These are phyloP conservation scores for Cerceris rybyensis DNA, from an alignment of 2,888 invertebrate genomes.

Conservation along the genomic window DNA sequence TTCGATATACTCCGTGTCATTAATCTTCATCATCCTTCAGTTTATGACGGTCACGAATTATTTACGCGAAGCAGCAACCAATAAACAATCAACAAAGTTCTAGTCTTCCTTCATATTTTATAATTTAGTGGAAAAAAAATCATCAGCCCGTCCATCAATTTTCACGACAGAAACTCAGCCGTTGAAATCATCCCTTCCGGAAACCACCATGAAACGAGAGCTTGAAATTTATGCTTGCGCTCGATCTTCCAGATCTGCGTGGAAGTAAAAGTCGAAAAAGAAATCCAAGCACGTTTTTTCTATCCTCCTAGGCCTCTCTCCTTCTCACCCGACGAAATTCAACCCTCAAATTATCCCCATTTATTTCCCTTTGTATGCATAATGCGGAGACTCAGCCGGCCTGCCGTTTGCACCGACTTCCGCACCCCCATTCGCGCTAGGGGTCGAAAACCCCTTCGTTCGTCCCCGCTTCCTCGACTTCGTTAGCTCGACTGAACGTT, in stretches of 20 bases:
- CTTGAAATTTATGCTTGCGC: slow-evolving; percentile 18
- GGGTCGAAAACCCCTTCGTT: slow-evolving; percentile 51
- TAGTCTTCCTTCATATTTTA: too few relatives aligned
- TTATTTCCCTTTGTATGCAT: slow-evolving; percentile 70
- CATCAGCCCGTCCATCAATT: too few relatives aligned
- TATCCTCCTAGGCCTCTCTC: too few relatives aligned
- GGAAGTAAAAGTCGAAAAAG: neutral
- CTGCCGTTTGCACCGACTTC: neutral
- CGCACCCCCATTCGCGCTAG: neutral
- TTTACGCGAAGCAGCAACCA: too few relatives aligned
- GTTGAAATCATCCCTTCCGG: too few relatives aligned
- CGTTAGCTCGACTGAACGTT: slow-evolving; percentile 72
- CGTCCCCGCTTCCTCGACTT: slow-evolving; percentile 62
- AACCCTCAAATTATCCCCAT: slow-evolving; percentile 66
- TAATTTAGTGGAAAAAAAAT: too few relatives aligned
- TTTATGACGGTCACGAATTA: too few relatives aligned
- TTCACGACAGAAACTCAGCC: too few relatives aligned
- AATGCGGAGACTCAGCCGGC: slow-evolving; percentile 61
- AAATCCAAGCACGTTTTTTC: slow-evolving; percentile 11
- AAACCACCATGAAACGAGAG: too few relatives aligned
- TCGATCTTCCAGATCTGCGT: slow-evolving; percentile 19
- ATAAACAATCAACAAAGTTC: too few relatives aligned
- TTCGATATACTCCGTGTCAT: too few relatives aligned
- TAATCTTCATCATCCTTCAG: too few relatives aligned
- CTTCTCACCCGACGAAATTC: neutral